These are phyloP conservation scores for Columbina picui DNA, from an alignment of 2,113 vertebrate species.

Conservation along the genomic window DNA sequence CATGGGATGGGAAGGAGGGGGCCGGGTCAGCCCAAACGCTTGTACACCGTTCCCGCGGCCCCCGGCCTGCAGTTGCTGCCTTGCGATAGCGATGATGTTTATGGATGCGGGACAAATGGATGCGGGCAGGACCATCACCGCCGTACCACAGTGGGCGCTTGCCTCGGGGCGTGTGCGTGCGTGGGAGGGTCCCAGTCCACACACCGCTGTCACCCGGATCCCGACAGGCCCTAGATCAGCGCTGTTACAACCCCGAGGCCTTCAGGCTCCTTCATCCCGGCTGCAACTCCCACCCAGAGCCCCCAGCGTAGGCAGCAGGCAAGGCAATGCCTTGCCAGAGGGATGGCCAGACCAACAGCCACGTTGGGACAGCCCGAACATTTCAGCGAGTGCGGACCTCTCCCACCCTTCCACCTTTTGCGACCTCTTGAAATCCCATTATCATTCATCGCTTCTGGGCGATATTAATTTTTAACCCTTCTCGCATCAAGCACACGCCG, in stretches of 20 bases:
- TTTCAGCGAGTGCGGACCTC: neutral
- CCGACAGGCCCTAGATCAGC: neutral
- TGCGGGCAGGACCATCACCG: neutral
- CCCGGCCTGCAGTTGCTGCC: neutral
- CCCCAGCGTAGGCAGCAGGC: neutral
- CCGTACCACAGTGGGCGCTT: neutral
- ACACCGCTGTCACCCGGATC: neutral
- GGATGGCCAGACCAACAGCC: neutral
- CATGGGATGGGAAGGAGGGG: neutral
- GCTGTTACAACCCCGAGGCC: neutral
- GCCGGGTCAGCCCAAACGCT: rapidly evolving
- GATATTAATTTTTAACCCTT: neutral
- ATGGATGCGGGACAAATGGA: neutral
- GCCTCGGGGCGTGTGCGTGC: neutral
- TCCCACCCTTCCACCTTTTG: neutral
- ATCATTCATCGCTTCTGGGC: neutral
- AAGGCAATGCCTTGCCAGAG: neutral
- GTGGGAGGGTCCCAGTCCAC: rapidly evolving
- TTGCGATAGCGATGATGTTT: neutral
- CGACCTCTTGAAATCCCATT: neutral
- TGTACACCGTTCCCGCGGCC: neutral
- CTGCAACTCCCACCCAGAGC: neutral
- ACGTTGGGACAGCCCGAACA: neutral
- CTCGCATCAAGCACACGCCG: neutral
- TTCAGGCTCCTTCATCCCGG: neutral